Evolutionary conservation across 2,113 vertebrate genomes (phyloP).

Genomic region (Rhodinocichla rosea): DNA sequence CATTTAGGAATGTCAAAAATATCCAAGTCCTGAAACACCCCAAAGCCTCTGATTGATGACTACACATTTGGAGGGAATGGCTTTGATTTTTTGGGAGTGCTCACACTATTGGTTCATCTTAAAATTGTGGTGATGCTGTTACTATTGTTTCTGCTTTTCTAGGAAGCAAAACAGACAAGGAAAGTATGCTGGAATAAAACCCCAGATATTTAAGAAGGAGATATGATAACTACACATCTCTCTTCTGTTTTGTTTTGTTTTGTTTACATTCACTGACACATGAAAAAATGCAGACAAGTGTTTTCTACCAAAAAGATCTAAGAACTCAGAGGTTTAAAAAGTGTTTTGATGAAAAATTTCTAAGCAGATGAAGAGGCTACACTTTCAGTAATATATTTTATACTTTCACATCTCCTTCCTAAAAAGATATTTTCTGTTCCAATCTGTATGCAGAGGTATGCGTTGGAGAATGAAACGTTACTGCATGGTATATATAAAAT

Average conservation of each 20-base stretch:
- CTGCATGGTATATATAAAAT: neutral
- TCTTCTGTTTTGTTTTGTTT: neutral
- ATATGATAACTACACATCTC: neutral
- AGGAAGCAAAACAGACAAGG: neutral
- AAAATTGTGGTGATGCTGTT: neutral
- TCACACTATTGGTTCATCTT: neutral
- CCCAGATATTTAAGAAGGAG: neutral
- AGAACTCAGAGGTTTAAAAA: neutral
- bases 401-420: neutral
- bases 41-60: neutral
- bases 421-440: neutral
- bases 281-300: neutral
- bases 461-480: neutral
- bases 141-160: neutral
- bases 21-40: neutral
- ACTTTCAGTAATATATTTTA: neutral
- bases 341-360: neutral
- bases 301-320: neutral
- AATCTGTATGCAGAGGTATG: neutral
- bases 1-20: neutral
- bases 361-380: neutral
- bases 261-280: neutral
- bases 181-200: neutral
- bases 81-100: neutral
- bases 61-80: neutral